A percentile compares a stretch with the other conserved stretches of the same genome.
Evolutionary conservation across 2,797 vertebrate species (phyloP).

Genomic region (Eulemur rubriventer): DNA sequence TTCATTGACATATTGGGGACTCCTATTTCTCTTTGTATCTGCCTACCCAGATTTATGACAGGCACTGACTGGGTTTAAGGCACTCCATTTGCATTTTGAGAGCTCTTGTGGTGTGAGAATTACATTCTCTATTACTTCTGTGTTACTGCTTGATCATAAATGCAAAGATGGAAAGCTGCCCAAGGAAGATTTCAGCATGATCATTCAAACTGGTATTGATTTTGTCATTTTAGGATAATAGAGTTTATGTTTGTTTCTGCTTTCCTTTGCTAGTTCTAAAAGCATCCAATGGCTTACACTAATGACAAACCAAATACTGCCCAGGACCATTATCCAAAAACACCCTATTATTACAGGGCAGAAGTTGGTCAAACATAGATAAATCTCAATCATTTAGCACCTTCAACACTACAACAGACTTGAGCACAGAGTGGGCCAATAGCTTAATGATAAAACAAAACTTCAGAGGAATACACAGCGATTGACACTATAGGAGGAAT

Average conservation of each 20-base stretch:
- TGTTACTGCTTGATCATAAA: neutral
- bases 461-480: constrained; percentile 6
- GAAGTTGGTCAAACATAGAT: neutral
- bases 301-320: constrained; percentile 24
- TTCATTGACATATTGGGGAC: neutral
- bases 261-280: constrained; percentile 33
- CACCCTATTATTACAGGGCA: neutral
- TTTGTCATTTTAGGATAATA: constrained; percentile 57
- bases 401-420: neutral
- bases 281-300: neutral
- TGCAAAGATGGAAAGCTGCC: constrained; percentile 4
- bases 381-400: neutral
- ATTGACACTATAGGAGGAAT: neutral
- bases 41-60: neutral
- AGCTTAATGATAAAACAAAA: constrained; percentile 20
- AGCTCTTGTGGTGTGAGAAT: neutral
- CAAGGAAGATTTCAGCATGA: constrained; percentile 25
- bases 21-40: neutral
- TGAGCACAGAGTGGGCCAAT: neutral
- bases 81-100: neutral
- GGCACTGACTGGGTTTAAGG: neutral
- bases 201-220: constrained; percentile 55
- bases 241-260: constrained; percentile 41
- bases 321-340: neutral
- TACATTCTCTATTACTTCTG: neutral